Conservation (phyloP, 1,140 invertebrate species). For the Aphidius ervi region DNA sequence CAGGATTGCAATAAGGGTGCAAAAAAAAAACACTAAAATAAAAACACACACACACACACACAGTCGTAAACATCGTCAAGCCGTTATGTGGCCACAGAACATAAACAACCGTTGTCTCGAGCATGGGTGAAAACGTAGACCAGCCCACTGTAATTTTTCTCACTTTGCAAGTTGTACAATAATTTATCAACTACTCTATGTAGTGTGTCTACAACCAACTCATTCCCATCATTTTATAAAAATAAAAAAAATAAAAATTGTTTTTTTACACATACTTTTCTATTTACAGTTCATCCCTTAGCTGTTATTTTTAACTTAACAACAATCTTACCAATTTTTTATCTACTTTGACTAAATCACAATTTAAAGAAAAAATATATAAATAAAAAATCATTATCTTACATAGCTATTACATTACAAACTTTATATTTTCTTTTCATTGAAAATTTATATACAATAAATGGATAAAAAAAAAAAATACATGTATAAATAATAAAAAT, state of each 20-base stretch:
- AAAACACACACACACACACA: conserved; percentile 13
- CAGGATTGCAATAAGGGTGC: conserved; percentile 2
- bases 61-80: conserved; percentile 43
- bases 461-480: background rate
- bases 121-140: conserved; percentile 24
- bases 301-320: background rate
- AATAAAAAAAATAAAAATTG: background rate
- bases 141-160: conserved; percentile 48
- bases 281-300: conserved; percentile 24
- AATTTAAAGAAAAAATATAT: too few relatives aligned
- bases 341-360: too few relatives aligned
- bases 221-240: conserved; percentile 11
- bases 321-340: too few relatives aligned
- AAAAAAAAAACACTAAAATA: too few relatives aligned
- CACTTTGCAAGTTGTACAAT: conserved; percentile 47
- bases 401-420: too few relatives aligned
- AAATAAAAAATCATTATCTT: too few relatives aligned
- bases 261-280: conserved; percentile 10
- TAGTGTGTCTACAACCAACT: background rate
- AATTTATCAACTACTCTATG: conserved; percentile 37
- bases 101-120: conserved; percentile 40
- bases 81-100: conserved; percentile 15
- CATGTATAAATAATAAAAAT: background rate
- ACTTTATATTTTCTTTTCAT: too few relatives aligned
- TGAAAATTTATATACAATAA: too few relatives aligned